Percentiles rank a stretch among this genome's conserved stretches.
Evolutionary conservation across 2,888 invertebrate genomes (phyloP).

Genomic region (Drosophila longiperda): DNA sequence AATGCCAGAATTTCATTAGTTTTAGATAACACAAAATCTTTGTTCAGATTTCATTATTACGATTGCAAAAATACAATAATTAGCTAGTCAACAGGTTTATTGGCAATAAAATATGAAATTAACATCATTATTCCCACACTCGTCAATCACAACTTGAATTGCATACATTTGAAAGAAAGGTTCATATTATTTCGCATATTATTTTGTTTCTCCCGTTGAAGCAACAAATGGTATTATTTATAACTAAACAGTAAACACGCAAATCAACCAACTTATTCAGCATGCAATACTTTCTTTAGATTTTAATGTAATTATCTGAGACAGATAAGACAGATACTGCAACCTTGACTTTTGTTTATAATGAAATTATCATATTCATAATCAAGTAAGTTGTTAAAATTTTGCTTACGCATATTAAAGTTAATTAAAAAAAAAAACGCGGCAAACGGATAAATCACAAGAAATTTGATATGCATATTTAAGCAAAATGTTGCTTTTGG

Average conservation of each 20-base stretch:
- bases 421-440: not conserved
- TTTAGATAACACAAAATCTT: constrained; percentile 51
- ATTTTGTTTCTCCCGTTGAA: not conserved
- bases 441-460: not conserved
- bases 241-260: not conserved
- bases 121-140: constrained; percentile 12
- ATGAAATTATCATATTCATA: not conserved
- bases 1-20: constrained; percentile 54
- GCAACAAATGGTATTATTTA: not conserved
- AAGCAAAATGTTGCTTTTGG: not conserved
- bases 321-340: constrained; percentile 2
- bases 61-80: constrained; percentile 30
- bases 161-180: not conserved
- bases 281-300: constrained; percentile 1
- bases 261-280: not conserved
- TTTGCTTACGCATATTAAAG: constrained; percentile 6
- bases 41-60: constrained; percentile 28
- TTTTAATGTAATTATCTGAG: not conserved
- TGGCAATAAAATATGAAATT: constrained; percentile 1
- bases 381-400: not conserved
- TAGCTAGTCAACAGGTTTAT: constrained; percentile 12
- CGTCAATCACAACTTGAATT: constrained; percentile 8
- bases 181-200: not conserved
- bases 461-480: not conserved
- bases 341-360: not conserved